Evolutionary conservation across 92 coral and sea anemone genomes (phyloP), one percentile per base, ranked within the genome.

Genomic region (Hydrozoanthus gracilis): DNA sequence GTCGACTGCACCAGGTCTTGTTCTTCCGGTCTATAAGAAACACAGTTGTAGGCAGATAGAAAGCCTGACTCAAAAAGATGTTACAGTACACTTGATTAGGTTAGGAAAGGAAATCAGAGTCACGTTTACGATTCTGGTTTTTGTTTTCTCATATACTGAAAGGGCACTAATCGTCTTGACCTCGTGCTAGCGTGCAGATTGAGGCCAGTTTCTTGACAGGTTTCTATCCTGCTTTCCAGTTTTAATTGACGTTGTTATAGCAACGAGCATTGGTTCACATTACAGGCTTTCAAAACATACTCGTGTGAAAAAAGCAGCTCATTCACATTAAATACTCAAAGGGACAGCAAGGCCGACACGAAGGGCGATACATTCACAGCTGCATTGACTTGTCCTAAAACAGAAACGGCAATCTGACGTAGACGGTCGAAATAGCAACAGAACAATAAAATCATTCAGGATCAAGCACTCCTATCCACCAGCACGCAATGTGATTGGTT

Each of bases 401-500:
- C 67, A 15, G 84, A 49, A 65, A 44, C 62, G 84, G 7, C 44
- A 54, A 47, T n/a, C 71, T 88, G 78, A 88, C 93, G 93, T 91
- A 55, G 91, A 12, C 45, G 47, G 54, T 87, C 44, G 82, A 87
- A 91, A 91, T 91, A 91, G 91, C 48, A 72, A 20, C 67, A 71
- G 73, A 71, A 91, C 91, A 91, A 88, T 70, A 69, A 44, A 18
- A 64, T 52, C 91, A 83, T 87, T 90, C 86, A 90, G 64, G 77
- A 58, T 83, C 73, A 44, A 70, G 44, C 89, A 16, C 80, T 90
- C 90, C 71, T 82, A 75, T 82, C 50, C 15, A 64, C 54, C 65
- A 84, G 52, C 80, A 44, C 84, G 88, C 77, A 54, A 74, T 79
- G 89, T 89, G 91, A 94, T 94, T 94, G 98, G 98, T 47, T 49